These are phyloP conservation scores for Cydia strobilella DNA, from an alignment of 1,140 invertebrate species.

Conservation along the genomic window DNA sequence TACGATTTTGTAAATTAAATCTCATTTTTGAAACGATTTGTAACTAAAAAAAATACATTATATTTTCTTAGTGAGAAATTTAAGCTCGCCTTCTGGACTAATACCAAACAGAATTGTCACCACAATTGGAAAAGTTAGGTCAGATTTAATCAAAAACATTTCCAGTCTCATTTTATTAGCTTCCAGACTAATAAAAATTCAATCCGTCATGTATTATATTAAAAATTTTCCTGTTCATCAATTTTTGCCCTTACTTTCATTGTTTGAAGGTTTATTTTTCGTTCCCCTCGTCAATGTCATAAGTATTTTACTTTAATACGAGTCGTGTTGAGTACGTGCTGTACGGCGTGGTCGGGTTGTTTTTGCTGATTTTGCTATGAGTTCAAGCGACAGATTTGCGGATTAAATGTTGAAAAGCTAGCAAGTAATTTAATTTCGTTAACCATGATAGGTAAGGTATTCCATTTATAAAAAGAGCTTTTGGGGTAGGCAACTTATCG, in stretches of 20 bases:
- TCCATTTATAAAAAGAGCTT: no score
- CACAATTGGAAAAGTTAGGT: not conserved
- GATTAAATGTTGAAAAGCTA: not conserved
- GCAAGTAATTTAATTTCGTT: no score
- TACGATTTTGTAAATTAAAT: constrained; percentile 3
- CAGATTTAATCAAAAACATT: constrained; percentile 24
- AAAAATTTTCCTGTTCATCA: not conserved
- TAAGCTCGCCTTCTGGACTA: not conserved
- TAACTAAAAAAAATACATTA: not conserved
- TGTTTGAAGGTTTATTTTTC: not conserved
- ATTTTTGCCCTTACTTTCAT: not conserved
- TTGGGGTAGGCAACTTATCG: no score
- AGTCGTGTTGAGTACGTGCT: constrained; percentile 1
- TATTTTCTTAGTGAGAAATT: not conserved
- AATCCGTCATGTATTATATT: constrained; percentile 20
- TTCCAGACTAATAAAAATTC: constrained; percentile 15
- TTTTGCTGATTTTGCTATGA: not conserved
- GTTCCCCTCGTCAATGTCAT: not conserved
- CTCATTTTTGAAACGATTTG: not conserved
- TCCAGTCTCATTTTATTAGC: constrained; percentile 23
- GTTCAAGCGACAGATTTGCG: not conserved
- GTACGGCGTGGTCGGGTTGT: not conserved
- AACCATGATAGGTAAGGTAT: no score
- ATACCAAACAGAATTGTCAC: not conserved
- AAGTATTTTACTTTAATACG: constrained; percentile 1